Evolutionary conservation across 2,888 invertebrate genomes (phyloP).

Genomic region (Craniophora ligustri): DNA sequence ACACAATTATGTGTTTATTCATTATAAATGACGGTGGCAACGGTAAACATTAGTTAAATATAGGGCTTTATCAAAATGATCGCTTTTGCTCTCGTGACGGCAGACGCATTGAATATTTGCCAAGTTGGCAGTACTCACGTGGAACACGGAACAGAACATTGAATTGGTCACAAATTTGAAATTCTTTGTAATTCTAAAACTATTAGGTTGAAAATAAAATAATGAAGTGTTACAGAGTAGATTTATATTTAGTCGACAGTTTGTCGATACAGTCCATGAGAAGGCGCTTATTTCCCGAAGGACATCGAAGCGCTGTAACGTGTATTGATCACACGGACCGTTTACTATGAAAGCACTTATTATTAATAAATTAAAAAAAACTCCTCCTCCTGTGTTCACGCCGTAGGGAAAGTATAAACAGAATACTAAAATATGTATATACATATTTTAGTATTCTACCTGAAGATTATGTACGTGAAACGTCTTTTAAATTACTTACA

Average conservation of each 20-base stretch:
- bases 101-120: slow-evolving; percentile 74
- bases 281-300: not conserved
- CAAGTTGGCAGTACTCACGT: slow-evolving; percentile 72
- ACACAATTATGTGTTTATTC: not conserved
- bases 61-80: slow-evolving; percentile 50
- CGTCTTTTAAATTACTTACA: too few species aligned
- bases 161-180: slow-evolving; percentile 55
- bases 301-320: not conserved
- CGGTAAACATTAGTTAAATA: slow-evolving; percentile 25
- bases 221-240: not conserved
- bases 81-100: slow-evolving; percentile 55
- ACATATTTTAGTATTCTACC: too few species aligned
- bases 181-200: slow-evolving; percentile 32
- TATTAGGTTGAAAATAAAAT: slow-evolving; percentile 14
- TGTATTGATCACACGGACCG: not conserved
- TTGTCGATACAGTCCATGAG: not conserved
- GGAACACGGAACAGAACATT: slow-evolving; percentile 71
- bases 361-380: not conserved
- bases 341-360: not conserved
- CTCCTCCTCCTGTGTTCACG: too few species aligned
- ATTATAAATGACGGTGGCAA: slow-evolving; percentile 18
- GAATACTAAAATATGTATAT: too few species aligned
- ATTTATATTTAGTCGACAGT: not conserved
- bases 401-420: too few species aligned
- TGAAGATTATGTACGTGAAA: too few species aligned